Base-by-base conservation (phyloP, 30 jellyfish, hydroid and myxozoan genomes). In the Catostylus mosaicus region DNA sequence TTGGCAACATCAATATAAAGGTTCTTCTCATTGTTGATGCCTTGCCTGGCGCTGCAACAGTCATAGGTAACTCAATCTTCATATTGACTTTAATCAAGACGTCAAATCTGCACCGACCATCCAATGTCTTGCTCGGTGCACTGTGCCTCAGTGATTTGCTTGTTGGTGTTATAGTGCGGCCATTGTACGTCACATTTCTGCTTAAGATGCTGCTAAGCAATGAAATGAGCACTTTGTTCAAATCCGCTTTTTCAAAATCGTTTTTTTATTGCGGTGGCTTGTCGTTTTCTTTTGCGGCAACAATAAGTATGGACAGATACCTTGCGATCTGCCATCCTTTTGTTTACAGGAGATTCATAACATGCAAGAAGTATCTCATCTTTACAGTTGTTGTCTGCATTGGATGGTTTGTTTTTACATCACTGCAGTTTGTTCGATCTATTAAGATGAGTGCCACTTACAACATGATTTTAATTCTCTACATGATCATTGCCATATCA, bases 261-360 rank as follows among this genome's bases (percentile, higher is more conserved):
- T 36, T 65, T n/a, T 65, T 65, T 26, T 33, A 18, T 9, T 29
- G 77, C 43, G 77, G 60, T 8, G 77, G 77, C 23, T 26, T 65
- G 77, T 65, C 77, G n/a, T 72, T 72, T 30, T 72, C 54, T 31
- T 46, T 72, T 48, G 84, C 71, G 12, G 71, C 84, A 24, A 40
- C 20, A 45, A 16, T 72, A 8, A 47, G 34, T 30, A 12, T 71
- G 32, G 96, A 85, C 18, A 30, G 96, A 22, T 85, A 75, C 76
- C 33, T 85, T 3, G 96, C 96, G 7, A 66, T 85, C 0, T 85
- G 83, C 32, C 47, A 75, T 27, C 86, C 96, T 22, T 85, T 85
- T 64, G 19, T 45, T 1, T 85, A 85, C 65, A 32, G 71, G n/a
- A 43, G 78, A 32, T 16, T 26, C 7, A 80, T 56, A 14, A 63